Base-by-base conservation (phyloP, 2,113 vertebrate species). In the Pithys albifrons region DNA sequence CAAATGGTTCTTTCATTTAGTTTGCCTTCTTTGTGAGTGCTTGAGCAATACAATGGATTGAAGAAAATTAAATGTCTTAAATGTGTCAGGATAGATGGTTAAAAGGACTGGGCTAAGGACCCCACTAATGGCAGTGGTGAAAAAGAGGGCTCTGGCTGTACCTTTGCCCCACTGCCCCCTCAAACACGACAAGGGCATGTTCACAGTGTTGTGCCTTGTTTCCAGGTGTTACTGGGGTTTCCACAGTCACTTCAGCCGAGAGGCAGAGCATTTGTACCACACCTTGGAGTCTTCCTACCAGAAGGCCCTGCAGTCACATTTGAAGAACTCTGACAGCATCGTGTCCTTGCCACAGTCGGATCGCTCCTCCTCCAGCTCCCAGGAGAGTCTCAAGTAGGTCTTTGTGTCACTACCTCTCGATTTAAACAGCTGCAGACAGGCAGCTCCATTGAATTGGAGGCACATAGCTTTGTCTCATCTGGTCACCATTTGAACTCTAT, bases 371-470 rank as follows among this genome's bases (percentile, higher is more conserved):
- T 99, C 99, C 9, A 99, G 99, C 84, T 99, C 99, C 16, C 99
- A 99, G 93, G 99, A 99, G 97, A 99, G 99, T 96, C 98, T 99
- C 33, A 99, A 99, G 99, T 99, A 97, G 98, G 99, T 89, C n/a
- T 31, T 39, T 51, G 2, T 11, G 5, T 78, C 39, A 29, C 18
- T 43, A 0, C 33, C 25, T 88, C 75, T 61, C 1, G 3, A 25
- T 73, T 57, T 73, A 20, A 55, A 77, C 54, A 48, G 2, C 13
- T 78, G 45, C 31, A 45, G 55, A 13, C 37, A 65, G n/a, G 8
- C 46, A 54, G 25, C 41, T 51, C 31, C 20, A 7, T 3, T 69
- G 45, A 69, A 18, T 8, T 67, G 82, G 65, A 74, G 48, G 69
- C 37, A 8, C 14, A 4, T 39, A 65, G 33, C 31, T 48, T 81